Base-by-base conservation (phyloP, 2,797 vertebrate genomes). In the Cyclura pinguis region DNA sequence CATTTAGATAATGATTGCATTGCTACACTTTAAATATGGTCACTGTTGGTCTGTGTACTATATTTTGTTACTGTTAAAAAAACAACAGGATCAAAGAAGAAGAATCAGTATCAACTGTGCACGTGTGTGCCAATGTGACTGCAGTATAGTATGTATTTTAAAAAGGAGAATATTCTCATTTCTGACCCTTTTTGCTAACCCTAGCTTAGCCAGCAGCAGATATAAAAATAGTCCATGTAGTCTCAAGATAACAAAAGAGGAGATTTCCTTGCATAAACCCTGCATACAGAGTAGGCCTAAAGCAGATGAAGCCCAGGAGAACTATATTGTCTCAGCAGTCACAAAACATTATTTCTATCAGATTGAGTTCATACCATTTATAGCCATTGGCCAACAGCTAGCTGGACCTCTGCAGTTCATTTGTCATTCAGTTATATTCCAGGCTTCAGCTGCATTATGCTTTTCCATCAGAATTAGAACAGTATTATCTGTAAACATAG, bases 321-420 rank as follows among this genome's bases (percentile, higher is more conserved):
- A 90, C 90, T 77, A 80, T 24, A 69, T 77, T 90, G 84, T 86
- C 88, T 92, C 27, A 86, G 42, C 52, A 27, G n/a, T 86, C 84
- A 87, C 87, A 93, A 88, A 29, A 80, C 38, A 73, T 92, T 93
- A 93, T 87, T 91, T 73, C 93, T 91, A 57, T 62, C 72, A 32
- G 29, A 80, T 78, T 52, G 67, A 88, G 62, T 88, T 89, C 76
- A 0, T 92, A 92, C 92, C 90, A 72, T 6, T 92, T 88, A 62
- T 57, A 91, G 52, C 4, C 76, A 55, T 91, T 93, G 88, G 8
- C 81, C 89, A 93, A n/a, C 55, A 92, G 38, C 72, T 69, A 84
- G 62, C 91, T 91, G 83, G 91, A 78, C 74, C 20, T 84, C 13
- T 62, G 0, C 6, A 42, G 62, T 93, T 38, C 52, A 74, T 92